Evolutionary conservation across 2,113 vertebrate genomes (phyloP), one percentile per base, ranked within the genome.

Genomic region (Anhinga rufa): DNA sequence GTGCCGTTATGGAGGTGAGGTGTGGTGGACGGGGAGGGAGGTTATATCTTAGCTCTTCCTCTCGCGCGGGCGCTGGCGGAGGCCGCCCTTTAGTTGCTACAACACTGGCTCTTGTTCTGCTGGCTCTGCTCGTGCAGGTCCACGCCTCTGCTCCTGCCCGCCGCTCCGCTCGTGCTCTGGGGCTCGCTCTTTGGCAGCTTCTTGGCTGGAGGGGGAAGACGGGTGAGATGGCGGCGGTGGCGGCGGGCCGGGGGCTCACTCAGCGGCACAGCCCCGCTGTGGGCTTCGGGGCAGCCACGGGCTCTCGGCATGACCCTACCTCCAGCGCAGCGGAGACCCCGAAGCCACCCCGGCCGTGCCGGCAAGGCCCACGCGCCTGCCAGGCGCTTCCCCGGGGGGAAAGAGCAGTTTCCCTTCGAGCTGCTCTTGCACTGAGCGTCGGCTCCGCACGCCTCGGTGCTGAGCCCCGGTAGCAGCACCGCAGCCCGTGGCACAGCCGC

Each of bases 151-250:
- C 85, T 97, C 70, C 98, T 93, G 83, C 98, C 97, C 9, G 95
- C 92, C 14, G 90, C 95, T 42, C 97, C 98, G 11, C 97, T 95
- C 62, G 97, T 95, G 95, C 97, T 98, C 97, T 98, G 98, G 82
- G 98, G 98, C 92, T 98, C 98, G 32, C 95, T 98, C 98, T 98
- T 98, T 97, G 98, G 98, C 97, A 98, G 96, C 97, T 98, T 98
- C 98, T 98, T 98, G 95, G 98, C 98, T 98, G 93, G 40, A 88
- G 82, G 8, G 76, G 31, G 60, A 12, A 48, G 18, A 79, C 1
- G 8, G 64, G 49, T 0, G 31, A 34, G 31, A 10, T 19, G 7
- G 29, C 40, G 20, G 58, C 14, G 31, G 17, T 4, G 13, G 69
- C 10, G 42, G 18, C 2, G 6, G 28, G 60, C 55, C 0, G 3